Conservation (phyloP, 2,113 vertebrate genomes). For the Amphiprion percula region DNA sequence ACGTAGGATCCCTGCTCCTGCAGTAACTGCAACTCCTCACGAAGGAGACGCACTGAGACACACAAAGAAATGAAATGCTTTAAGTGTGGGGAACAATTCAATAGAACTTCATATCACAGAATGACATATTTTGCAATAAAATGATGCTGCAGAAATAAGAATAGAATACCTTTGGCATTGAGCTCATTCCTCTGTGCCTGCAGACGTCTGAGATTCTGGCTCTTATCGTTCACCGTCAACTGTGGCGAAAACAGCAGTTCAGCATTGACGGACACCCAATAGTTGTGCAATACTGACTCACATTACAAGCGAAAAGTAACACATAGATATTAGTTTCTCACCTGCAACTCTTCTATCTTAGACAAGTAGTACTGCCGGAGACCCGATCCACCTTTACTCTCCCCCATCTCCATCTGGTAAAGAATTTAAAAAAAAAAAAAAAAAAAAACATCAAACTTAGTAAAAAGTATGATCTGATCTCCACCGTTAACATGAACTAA, state of each 20-base stretch:
- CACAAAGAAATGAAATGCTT: neutral
- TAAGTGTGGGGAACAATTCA: neutral
- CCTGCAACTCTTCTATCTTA: constrained; percentile 98
- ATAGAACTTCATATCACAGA: neutral
- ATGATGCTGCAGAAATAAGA: neutral
- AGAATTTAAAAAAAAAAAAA: neutral
- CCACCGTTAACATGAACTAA: neutral
- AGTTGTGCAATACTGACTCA: too few relatives aligned
- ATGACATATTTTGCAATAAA: neutral
- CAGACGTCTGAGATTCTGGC: constrained; percentile 95
- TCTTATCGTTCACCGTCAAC: constrained; percentile 98
- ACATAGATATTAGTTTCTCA: constrained; percentile 68
- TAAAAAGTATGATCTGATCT: neutral
- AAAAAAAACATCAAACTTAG: neutral
- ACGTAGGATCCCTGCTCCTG: constrained; percentile 99
- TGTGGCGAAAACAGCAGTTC: constrained; percentile 62
- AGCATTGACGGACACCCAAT: neutral
- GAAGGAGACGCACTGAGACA: constrained; percentile 90
- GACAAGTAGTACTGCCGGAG: constrained; percentile 97
- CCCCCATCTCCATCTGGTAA: constrained; percentile 95
- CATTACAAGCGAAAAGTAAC: neutral
- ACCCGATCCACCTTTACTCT: constrained; percentile 93
- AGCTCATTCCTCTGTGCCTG: constrained; percentile 98
- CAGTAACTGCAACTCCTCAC: constrained; percentile 96
- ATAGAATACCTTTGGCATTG: constrained; percentile 93